These are phyloP conservation scores for Brachionus rubens DNA, from an alignment of 1,140 invertebrate species.

Conservation along the genomic window DNA sequence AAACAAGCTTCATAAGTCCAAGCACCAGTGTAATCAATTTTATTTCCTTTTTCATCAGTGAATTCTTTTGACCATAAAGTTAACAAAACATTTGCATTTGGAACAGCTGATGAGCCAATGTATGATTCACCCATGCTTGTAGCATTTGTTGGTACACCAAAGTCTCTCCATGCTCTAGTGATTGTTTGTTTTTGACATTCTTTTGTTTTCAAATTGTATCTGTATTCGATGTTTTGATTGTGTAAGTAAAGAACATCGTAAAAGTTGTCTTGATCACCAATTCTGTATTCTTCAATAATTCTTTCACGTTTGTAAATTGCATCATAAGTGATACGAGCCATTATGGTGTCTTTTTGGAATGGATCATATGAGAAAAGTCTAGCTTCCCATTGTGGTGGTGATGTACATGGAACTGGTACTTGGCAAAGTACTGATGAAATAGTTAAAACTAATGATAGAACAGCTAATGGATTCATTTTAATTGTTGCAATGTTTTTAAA, in stretches of 20 bases:
- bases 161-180: conserved; percentile 51
- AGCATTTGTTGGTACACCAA: conserved; percentile 53
- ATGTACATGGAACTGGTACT: conserved; percentile 31
- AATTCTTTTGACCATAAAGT: conserved; percentile 4
- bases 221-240: conserved; percentile 53
- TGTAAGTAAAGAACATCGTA: conserved; percentile 54
- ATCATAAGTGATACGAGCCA: conserved; percentile 49
- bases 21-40: conserved; percentile 45
- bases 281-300: conserved; percentile 50
- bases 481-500: neutral
- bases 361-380: conserved; percentile 24
- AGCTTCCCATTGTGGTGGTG: conserved; percentile 45
- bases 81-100: conserved; percentile 35
- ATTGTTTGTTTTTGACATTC: conserved; percentile 51
- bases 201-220: conserved; percentile 51
- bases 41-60: conserved; percentile 26
- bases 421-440: conserved; percentile 20
- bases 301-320: conserved; percentile 49
- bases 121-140: conserved; percentile 50
- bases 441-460: conserved; percentile 21
- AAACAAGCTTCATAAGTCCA: conserved; percentile 51
- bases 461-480: neutral
- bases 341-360: conserved; percentile 46
- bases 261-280: conserved; percentile 48
- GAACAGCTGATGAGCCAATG: conserved; percentile 51